Evolutionary conservation across 2,797 vertebrate species (phyloP).

Genomic region (Galago senegalensis): DNA sequence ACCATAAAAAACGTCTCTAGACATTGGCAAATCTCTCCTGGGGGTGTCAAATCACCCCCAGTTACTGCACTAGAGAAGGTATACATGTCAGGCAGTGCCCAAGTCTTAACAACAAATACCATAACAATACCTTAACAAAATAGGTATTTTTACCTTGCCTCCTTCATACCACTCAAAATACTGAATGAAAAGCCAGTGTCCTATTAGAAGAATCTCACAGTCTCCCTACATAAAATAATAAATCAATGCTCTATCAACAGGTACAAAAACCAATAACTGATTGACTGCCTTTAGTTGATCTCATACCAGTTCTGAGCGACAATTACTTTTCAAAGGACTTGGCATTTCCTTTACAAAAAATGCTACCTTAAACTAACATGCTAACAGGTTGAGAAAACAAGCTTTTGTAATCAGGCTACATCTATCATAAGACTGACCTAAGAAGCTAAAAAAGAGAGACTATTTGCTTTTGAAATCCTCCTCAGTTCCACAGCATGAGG

Average conservation of each 20-base stretch:
- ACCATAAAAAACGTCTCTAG: background rate
- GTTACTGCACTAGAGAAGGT: background rate
- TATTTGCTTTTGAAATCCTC: background rate
- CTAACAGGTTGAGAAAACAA: background rate
- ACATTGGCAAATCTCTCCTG: background rate
- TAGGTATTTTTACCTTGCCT: background rate
- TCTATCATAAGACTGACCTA: background rate
- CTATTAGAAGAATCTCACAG: background rate
- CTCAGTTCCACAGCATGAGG: background rate
- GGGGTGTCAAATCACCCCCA: background rate
- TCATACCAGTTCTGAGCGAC: background rate
- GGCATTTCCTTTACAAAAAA: background rate
- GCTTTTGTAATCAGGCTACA: background rate
- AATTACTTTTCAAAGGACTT: constrained; percentile 27
- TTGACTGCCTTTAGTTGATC: background rate
- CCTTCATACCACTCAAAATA: background rate
- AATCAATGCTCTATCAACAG: background rate
- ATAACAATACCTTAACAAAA: too few species aligned
- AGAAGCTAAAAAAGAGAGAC: background rate
- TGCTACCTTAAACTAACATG: background rate
- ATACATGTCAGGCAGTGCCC: background rate
- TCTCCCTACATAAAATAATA: background rate
- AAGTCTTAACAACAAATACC: background rate
- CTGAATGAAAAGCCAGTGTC: background rate
- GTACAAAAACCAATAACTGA: background rate